Percentiles rank a stretch among this genome's conserved stretches.
Conservation (phyloP, 2,797 vertebrate genomes). For the Cyclopterus lumpus region DNA sequence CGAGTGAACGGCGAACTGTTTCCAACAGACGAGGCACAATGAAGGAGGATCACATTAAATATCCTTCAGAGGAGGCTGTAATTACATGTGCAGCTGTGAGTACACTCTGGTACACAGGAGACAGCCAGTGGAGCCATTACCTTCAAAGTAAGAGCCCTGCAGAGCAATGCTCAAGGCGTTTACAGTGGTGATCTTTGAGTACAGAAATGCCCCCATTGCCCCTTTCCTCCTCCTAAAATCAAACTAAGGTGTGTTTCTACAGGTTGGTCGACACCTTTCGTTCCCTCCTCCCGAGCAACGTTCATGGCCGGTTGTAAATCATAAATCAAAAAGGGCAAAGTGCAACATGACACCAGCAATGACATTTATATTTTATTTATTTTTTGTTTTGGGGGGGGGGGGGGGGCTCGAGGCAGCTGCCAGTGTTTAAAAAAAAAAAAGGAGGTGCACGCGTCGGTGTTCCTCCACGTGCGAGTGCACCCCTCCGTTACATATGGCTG, state of each 20-base stretch:
- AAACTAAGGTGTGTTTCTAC: neutral
- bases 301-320: conserved; percentile 59
- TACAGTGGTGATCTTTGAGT: neutral
- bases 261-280: conserved; percentile 24
- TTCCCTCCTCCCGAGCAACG: conserved; percentile 15
- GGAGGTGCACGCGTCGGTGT: neutral
- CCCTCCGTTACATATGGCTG: conserved; percentile 37
- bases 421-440: too few species aligned
- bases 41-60: conserved; percentile 7
- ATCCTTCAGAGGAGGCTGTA: conserved; percentile 14
- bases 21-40: neutral
- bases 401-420: conserved; percentile 24
- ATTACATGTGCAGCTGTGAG: conserved; percentile 38
- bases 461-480: neutral
- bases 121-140: neutral
- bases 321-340: conserved; percentile 49
- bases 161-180: neutral
- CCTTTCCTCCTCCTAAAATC: neutral
- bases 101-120: neutral
- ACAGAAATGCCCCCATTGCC: neutral
- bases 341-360: conserved; percentile 53
- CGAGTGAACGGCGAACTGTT: too few species aligned
- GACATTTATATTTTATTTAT: conserved; percentile 55
- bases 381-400: conserved; percentile 5
- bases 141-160: neutral